phyloP scores from a whole-genome alignment of 2,888 invertebrate genomes.

The Eristalis arbustorum region DNA sequence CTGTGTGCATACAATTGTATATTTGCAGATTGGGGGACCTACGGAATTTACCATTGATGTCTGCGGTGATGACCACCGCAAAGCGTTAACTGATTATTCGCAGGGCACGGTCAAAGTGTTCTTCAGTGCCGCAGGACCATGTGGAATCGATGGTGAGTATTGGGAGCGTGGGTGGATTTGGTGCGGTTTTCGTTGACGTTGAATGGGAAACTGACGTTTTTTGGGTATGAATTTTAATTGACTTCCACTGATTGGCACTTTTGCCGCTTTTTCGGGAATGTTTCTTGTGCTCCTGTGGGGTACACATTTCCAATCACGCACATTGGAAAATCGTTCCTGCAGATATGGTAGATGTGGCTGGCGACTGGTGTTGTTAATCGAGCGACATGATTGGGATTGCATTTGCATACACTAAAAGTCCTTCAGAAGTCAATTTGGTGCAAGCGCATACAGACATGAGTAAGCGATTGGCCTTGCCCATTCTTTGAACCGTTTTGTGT shows the following conservation, averaged over 20 bases:
- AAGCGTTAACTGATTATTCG: constrained; percentile 78
- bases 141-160: constrained; percentile 77
- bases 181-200: background rate
- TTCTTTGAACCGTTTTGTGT: too few relatives aligned
- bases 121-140: constrained; percentile 75
- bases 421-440: too few relatives aligned
- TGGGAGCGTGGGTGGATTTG: background rate
- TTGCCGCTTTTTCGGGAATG: background rate
- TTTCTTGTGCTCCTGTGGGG: background rate
- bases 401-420: too few relatives aligned
- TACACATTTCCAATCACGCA: background rate
- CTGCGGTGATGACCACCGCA: constrained; percentile 75
- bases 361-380: background rate
- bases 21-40: constrained; percentile 56
- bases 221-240: constrained; percentile 29
- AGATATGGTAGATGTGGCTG: background rate
- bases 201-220: background rate
- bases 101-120: constrained; percentile 78
- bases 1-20: constrained; percentile 18
- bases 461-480: too few relatives aligned
- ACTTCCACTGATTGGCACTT: constrained; percentile 16
- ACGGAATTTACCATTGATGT: constrained; percentile 73
- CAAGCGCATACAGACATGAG: too few relatives aligned
- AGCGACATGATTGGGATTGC: too few relatives aligned
- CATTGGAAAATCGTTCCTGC: background rate